Conservation (phyloP, 2,888 invertebrate species). For the Protophormia terraenovae region DNA sequence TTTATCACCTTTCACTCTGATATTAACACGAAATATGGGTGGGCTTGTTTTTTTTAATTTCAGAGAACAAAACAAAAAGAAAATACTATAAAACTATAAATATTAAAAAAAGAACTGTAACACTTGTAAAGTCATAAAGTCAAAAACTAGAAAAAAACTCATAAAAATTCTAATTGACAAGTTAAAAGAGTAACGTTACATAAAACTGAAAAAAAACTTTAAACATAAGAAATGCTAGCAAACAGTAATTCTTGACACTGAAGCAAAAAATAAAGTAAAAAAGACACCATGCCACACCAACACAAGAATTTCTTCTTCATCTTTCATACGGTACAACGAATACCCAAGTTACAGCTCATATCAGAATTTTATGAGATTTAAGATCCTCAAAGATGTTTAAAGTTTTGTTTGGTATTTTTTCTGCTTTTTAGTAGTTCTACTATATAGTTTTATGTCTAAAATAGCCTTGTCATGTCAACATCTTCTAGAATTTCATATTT, state of each 20-base stretch:
- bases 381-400: constrained; percentile 52
- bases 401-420: not conserved
- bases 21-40: constrained; percentile 46
- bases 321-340: too few species aligned
- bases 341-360: not conserved
- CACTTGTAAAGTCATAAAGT: constrained; percentile 65
- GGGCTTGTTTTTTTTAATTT: constrained; percentile 54
- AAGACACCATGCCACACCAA: constrained; percentile 26
- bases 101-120: constrained; percentile 53
- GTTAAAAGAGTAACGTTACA: constrained; percentile 60
- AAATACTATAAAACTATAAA: not conserved
- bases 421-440: constrained; percentile 5
- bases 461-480: constrained; percentile 71
- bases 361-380: constrained; percentile 37
- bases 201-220: not conserved
- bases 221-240: not conserved
- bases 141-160: constrained; percentile 55
- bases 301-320: constrained; percentile 17
- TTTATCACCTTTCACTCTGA: constrained; percentile 52
- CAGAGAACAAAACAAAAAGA: not conserved
- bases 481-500: constrained; percentile 70
- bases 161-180: constrained; percentile 67
- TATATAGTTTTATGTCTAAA: constrained; percentile 50
- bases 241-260: constrained; percentile 3
- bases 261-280: too few species aligned